Conservation (phyloP, 1,140 invertebrate genomes). For the Antheraea mylitta region DNA sequence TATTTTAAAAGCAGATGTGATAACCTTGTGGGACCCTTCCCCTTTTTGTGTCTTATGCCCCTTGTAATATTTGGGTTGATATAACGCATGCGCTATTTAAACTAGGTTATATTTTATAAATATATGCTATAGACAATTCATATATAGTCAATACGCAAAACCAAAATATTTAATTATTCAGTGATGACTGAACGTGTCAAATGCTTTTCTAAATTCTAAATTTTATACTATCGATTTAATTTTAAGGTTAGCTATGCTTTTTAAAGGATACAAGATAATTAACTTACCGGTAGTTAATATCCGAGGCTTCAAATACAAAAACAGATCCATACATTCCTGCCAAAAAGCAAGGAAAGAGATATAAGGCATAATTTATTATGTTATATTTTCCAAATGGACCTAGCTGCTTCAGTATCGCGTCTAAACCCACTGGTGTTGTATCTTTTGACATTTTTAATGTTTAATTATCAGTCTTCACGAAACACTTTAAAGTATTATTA, state of each 20-base stretch:
- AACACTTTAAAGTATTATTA: constrained; percentile 15
- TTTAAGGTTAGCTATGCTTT: not conserved
- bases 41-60: not conserved
- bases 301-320: constrained; percentile 62
- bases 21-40: not conserved
- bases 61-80: not conserved
- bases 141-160: not conserved
- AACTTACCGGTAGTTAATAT: constrained; percentile 63
- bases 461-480: constrained; percentile 17
- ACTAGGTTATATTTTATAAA: not conserved
- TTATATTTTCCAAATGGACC: constrained; percentile 66
- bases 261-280: not conserved
- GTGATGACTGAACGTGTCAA: not conserved
- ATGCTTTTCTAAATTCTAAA: not conserved
- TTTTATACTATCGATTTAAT: not conserved
- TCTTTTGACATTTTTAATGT: constrained; percentile 45
- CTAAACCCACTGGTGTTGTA: constrained; percentile 36
- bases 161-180: not conserved
- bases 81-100: not conserved
- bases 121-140: not conserved
- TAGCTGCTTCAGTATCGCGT: constrained; percentile 50
- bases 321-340: constrained; percentile 68
- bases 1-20: too few species aligned
- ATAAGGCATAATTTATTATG: constrained; percentile 61
- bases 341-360: constrained; percentile 63